Base-by-base conservation (phyloP, 1,140 invertebrate genomes). In the Penaeus japonicus region DNA sequence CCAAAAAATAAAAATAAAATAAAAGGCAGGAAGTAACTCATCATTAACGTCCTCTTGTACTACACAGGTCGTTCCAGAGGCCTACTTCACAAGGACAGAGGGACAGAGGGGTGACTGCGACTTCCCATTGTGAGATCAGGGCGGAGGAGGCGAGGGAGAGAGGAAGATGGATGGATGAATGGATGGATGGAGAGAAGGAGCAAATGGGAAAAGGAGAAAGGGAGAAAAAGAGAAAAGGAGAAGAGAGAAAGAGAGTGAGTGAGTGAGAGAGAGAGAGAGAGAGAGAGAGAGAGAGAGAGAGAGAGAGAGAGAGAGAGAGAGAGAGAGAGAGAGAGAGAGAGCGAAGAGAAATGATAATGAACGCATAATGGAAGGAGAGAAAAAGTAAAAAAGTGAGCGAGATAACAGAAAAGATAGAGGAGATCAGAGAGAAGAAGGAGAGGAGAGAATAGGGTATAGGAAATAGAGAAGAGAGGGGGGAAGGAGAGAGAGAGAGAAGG, bases 241-340 rank as follows among this genome's bases (percentile, higher is more conserved):
- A 39, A 70, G n/a, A 24, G n/a, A 65, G 62, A 65, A 4, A 17
- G 17, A 65, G 4, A 3, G 4, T n/a, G 27, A 65, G 27, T 3
- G 1, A 59, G 18, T 20, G 18, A 65, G 18, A 59, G 18, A 59
- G 1, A 59, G 18, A 59, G 3, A 1, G 3, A 59, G 57, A 59
- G 57, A 59, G 57, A 59, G 57, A 59, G 57, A 59, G 57, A 59
- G 57, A 59, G 57, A 59, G 57, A 59, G 57, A 59, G 57, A 59
- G 62, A 65, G 62, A 65, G 62, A 65, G 62, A 65, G 62, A 65
- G 62, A 65, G 62, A 65, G 62, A 65, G 62, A 65, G 62, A 65
- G 62, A 65, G 62, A 65, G 62, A 65, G 62, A 65, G 62, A 65
- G 62, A 65, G 62, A 65, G 62, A 65, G 5, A 17, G 17, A 65